Percentiles rank a stretch among this genome's conserved stretches.
These are phyloP conservation scores for Calyptommatus sinebrachiatus DNA, from an alignment of 2,113 vertebrate genomes.

Conservation along the genomic window DNA sequence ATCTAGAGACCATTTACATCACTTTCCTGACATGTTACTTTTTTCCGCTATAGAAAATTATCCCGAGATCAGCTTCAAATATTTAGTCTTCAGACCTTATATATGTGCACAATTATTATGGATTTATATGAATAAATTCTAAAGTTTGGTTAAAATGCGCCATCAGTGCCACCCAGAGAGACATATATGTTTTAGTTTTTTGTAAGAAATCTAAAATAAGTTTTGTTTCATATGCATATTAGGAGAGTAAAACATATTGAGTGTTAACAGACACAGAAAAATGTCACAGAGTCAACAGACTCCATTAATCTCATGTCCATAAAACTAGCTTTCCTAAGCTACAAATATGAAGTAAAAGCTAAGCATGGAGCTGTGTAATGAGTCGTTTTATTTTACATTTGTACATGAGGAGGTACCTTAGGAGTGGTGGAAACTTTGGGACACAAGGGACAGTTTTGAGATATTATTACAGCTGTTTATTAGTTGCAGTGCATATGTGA, in stretches of 20 bases:
- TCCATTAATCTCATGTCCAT: neutral
- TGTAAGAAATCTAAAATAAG: neutral
- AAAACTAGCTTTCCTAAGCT: neutral
- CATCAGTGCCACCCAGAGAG: neutral
- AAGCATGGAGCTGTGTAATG: neutral
- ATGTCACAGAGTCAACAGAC: neutral
- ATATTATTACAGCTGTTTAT: neutral
- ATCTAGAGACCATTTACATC: conserved; percentile 42
- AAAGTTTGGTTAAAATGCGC: too few relatives aligned
- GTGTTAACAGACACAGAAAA: neutral
- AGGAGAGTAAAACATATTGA: neutral
- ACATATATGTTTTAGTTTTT: neutral
- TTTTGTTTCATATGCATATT: neutral
- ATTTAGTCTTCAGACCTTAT: neutral
- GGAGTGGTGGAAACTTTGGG: neutral
- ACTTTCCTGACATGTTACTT: neutral
- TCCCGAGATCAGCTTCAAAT: neutral
- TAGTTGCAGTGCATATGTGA: neutral
- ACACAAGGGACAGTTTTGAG: neutral
- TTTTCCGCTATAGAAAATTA: neutral
- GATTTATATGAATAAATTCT: neutral
- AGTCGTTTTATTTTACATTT: neutral
- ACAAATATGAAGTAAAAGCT: neutral
- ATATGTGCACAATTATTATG: neutral
- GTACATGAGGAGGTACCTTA: too few relatives aligned